phyloP scores from a whole-genome alignment of 2,797 vertebrate genomes.

The Hemitrygon akajei region DNA sequence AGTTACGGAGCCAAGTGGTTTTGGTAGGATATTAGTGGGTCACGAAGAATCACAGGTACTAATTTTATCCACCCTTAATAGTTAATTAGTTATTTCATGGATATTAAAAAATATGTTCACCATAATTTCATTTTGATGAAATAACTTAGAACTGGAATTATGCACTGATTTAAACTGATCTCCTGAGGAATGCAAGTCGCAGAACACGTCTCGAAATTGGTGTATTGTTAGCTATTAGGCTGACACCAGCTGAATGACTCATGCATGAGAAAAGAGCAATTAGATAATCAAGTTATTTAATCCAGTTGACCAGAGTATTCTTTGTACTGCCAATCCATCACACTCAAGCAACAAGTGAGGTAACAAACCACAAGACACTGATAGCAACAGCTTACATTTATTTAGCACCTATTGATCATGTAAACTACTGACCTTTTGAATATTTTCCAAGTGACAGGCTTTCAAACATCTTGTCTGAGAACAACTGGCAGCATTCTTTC shows the following conservation, averaged over 20 bases:
- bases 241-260: background rate
- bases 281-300: background rate
- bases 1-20: background rate
- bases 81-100: background rate
- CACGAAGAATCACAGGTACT: background rate
- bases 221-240: background rate
- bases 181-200: too few relatives aligned
- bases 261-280: background rate
- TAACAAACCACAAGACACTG: background rate
- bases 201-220: too few relatives aligned
- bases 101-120: too few relatives aligned
- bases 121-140: too few relatives aligned
- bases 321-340: background rate
- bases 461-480: too few relatives aligned
- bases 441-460: too few relatives aligned
- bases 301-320: background rate
- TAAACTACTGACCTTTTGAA: too few relatives aligned
- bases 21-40: background rate
- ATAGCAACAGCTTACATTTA: background rate
- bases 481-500: too few relatives aligned
- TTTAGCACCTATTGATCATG: too few relatives aligned
- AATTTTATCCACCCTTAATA: too few relatives aligned
- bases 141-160: too few relatives aligned
- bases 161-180: too few relatives aligned
- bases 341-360: background rate